Conservation (phyloP, 2,113 vertebrate species). For the Dasyprocta punctata region DNA sequence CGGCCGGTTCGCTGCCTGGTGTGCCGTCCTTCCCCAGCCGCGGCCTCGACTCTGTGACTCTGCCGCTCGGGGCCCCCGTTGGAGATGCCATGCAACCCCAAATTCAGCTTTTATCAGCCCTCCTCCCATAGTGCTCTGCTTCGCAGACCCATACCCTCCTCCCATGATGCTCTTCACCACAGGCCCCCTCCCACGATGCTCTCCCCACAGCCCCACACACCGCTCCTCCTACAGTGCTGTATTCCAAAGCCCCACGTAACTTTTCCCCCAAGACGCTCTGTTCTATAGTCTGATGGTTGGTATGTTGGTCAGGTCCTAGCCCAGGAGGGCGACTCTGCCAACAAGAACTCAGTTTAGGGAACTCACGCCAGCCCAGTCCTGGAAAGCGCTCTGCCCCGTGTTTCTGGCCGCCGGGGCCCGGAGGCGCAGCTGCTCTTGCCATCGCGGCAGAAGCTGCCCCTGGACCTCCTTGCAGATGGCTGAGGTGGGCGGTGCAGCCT, state of each 20-base stretch:
- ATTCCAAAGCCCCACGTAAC: accelerated
- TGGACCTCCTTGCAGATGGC: not conserved
- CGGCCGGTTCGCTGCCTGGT: accelerated
- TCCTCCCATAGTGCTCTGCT: not conserved
- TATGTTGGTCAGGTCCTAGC: accelerated
- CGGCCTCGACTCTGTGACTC: accelerated
- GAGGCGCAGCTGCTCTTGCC: not conserved
- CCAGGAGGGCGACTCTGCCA: accelerated
- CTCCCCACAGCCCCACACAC: not conserved
- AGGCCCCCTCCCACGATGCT: not conserved
- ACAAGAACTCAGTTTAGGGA: not conserved
- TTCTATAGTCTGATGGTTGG: not conserved
- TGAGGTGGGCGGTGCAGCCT: not conserved
- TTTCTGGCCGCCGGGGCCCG: not conserved
- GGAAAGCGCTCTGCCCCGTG: not conserved
- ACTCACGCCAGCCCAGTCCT: not conserved
- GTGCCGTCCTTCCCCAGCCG: accelerated
- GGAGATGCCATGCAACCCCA: too few species aligned
- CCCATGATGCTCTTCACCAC: not conserved
- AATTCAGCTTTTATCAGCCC: too few species aligned
- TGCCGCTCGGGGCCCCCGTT: accelerated
- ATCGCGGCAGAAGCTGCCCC: not conserved
- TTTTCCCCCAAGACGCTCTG: not conserved
- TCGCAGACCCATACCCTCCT: accelerated
- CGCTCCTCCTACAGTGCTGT: not conserved